phyloP scores from a whole-genome alignment of 2,113 vertebrate species.

The Aphelocoma coerulescens region DNA sequence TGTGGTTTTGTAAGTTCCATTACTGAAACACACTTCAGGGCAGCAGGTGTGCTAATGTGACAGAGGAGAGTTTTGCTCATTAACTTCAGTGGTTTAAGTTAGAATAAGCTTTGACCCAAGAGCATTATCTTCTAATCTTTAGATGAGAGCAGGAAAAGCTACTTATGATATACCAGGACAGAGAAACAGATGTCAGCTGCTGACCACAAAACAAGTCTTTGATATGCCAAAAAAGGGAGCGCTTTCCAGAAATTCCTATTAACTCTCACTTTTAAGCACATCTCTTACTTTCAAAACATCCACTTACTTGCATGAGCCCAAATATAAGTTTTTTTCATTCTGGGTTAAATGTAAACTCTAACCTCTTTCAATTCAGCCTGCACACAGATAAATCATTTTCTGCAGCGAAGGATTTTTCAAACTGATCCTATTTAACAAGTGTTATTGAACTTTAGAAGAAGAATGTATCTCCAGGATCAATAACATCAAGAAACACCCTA shows the following conservation, averaged over 20 bases:
- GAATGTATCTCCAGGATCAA: neutral
- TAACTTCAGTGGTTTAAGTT: neutral
- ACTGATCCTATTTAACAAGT: neutral
- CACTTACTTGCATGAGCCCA: neutral
- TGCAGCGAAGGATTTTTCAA: neutral
- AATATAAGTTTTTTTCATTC: neutral
- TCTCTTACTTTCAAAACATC: neutral
- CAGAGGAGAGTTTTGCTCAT: neutral
- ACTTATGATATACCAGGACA: neutral
- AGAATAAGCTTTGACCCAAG: neutral
- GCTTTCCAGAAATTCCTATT: neutral
- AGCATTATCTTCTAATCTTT: slow-evolving; percentile 22
- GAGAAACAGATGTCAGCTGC: neutral
- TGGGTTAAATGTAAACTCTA: neutral
- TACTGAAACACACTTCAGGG: neutral
- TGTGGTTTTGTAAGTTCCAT: neutral
- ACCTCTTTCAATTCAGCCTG: neutral
- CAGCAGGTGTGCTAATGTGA: neutral
- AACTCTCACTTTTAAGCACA: neutral
- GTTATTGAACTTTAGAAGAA: neutral
- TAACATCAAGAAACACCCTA: neutral
- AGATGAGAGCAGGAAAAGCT: slow-evolving; percentile 26
- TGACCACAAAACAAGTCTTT: neutral
- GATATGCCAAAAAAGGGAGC: neutral
- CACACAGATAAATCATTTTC: neutral